Evolutionary conservation across 2,113 vertebrate species (phyloP), one percentile per base, ranked within the genome.

Genomic region (Lepidiolamprologus cunningtoni): DNA sequence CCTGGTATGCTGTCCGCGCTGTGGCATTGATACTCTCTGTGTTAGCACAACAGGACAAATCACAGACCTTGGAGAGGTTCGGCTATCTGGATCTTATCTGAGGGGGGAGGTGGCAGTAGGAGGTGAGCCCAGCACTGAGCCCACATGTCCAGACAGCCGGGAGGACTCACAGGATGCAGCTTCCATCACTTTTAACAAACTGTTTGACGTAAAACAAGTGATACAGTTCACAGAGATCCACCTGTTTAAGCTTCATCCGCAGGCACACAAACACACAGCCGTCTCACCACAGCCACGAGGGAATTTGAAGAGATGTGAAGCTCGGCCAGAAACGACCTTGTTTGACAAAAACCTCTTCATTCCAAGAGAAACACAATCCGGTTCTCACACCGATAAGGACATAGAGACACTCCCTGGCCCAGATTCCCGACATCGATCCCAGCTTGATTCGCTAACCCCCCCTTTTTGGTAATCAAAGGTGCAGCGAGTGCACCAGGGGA

Each of bases 31-130:
- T 54, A 68, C 42, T 9, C 21, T 14, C 7, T 10, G 83, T 63
- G 78, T 63, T 40, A 73, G 83, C 14, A 83, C 7, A 87, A 79
- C n/a, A 19, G 63, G 86, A 88, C 79, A 63, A 82, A 88, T 73
- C 52, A 17, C 90, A 91, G 90, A 82, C 85, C 82, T 81, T 37
- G 84, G 71, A 89, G 58, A 58, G 23, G 4, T n/a, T 5, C 52
- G 33, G 73, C n/a, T 82, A 61, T 91, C 89, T 58, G 73, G 31
- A 40, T 58, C 80, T 89, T 86, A 92, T 91, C 91, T 73, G 26
- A 4, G 14, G 17, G 53, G 21, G 21, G 16, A 3, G 63, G 6
- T 33, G 21, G 66, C 11, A 83, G 68, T 53, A 8, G 45, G 17
- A 78, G 26, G 26, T 21, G n/a, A 61, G 45, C 16, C 26, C 53